A percentile compares a stretch with the other conserved stretches of the same genome.
These are phyloP conservation scores for Proteles cristata DNA, from an alignment of 2,113 vertebrate genomes.

Conservation along the genomic window DNA sequence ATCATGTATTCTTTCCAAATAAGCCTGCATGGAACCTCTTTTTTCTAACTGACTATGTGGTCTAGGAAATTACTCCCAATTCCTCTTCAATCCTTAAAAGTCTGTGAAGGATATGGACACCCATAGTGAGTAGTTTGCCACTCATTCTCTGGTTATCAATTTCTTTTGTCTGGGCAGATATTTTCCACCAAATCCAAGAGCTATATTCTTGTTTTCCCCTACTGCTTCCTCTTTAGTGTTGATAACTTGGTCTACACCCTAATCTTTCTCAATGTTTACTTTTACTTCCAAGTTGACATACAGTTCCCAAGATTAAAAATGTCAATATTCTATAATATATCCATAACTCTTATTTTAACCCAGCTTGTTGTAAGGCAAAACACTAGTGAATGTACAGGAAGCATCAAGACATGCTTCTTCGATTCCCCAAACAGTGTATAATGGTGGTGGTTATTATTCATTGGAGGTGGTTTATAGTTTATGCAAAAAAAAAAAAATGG, in stretches of 20 bases:
- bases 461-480: constrained; percentile 3
- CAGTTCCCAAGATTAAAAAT: neutral
- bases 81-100: neutral
- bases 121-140: neutral
- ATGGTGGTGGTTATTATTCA: neutral
- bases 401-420: neutral
- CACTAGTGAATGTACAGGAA: neutral
- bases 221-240: neutral
- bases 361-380: neutral
- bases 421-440: neutral
- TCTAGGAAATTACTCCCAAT: neutral
- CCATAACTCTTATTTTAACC: neutral
- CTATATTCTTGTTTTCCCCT: neutral
- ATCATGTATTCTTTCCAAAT: neutral
- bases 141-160: neutral
- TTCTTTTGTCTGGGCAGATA: neutral
- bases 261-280: neutral
- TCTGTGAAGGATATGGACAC: neutral
- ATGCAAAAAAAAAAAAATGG: neutral
- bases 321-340: neutral
- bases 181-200: neutral
- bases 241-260: neutral
- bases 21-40: neutral
- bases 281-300: neutral
- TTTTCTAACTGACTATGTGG: neutral